Evolutionary conservation across 2,888 invertebrate genomes (phyloP).

Genomic region (Lysandra bellargus): DNA sequence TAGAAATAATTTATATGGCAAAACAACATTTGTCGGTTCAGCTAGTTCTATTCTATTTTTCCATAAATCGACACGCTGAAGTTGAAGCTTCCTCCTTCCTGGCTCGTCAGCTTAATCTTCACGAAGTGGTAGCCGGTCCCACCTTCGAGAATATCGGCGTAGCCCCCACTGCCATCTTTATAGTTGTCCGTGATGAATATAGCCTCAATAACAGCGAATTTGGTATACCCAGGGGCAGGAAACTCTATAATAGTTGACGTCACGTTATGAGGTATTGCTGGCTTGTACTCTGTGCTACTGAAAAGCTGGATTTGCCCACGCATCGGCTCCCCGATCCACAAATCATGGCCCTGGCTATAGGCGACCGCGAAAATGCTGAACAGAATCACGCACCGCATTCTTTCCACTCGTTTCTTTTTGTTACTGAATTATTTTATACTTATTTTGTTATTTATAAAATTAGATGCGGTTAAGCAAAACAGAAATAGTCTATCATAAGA

Average conservation of each 20-base stretch:
- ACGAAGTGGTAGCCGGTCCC: constrained; percentile 68
- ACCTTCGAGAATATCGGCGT: constrained; percentile 61
- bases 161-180: constrained; percentile 62
- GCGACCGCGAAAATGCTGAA: constrained; percentile 48
- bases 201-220: constrained; percentile 63
- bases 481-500: constrained; percentile 40
- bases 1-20: too few relatives aligned
- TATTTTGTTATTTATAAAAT: constrained; percentile 59
- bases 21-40: constrained; percentile 40
- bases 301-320: constrained; percentile 64
- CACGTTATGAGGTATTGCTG: constrained; percentile 63
- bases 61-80: constrained; percentile 71
- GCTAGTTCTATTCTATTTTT: constrained; percentile 50
- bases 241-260: constrained; percentile 61
- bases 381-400: constrained; percentile 53
- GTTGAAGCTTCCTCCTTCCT: constrained; percentile 63
- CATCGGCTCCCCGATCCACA: constrained; percentile 56
- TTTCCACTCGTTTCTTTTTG: constrained; percentile 52
- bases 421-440: constrained; percentile 53
- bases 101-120: constrained; percentile 69
- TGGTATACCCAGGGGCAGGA: constrained; percentile 59
- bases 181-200: constrained; percentile 64
- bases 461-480: constrained; percentile 51
- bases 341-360: constrained; percentile 62
- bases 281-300: constrained; percentile 61